Conservation (phyloP, 1,140 invertebrate genomes). For the Melanaphis sacchari region DNA sequence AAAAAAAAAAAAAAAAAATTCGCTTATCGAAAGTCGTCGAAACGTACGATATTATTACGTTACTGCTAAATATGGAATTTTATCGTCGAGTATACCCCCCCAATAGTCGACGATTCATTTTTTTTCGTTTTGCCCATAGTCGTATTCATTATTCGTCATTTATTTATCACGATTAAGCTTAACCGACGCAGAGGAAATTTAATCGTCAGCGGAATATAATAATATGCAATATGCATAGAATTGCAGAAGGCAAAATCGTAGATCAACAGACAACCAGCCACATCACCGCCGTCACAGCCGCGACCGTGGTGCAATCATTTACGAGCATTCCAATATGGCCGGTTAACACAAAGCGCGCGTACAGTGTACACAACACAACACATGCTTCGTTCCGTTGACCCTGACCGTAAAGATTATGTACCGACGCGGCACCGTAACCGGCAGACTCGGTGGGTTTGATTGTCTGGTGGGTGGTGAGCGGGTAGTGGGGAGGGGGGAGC, state of each 20-base stretch:
- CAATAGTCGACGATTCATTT: no score
- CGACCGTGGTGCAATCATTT: constrained; percentile 16
- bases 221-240: no score
- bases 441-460: background rate
- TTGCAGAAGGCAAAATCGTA: no score
- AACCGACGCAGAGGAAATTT: background rate
- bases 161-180: background rate
- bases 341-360: constrained; percentile 52
- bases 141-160: background rate
- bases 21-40: no score
- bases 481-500: background rate
- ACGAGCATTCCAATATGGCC: constrained; percentile 52
- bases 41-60: background rate
- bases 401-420: constrained; percentile 53
- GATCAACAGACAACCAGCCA: no score
- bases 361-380: constrained; percentile 54
- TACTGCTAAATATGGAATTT: background rate
- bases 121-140: no score
- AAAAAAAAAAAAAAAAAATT: background rate
- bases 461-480: background rate
- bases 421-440: background rate
- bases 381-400: constrained; percentile 38
- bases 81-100: background rate
- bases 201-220: no score
- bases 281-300: no score